Base-by-base conservation (phyloP, 2,113 vertebrate genomes). In the Xerus inauris region DNA sequence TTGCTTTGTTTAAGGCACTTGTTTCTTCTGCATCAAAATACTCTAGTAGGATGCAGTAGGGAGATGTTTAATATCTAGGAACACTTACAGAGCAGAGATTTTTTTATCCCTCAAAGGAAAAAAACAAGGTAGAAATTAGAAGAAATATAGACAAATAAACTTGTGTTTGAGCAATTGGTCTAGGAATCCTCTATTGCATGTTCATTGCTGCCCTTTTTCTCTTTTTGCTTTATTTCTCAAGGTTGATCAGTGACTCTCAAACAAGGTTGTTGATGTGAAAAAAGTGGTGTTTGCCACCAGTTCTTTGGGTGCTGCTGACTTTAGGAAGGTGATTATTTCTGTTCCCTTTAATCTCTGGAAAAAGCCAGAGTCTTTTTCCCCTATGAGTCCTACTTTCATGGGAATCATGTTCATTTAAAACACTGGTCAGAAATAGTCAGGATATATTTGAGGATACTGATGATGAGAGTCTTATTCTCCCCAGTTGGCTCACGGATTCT, bases 351-450 rank as follows among this genome's bases (percentile, higher is more conserved):
- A 91, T 95, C 54, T 91, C 73, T 67, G 6, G 82, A 40, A 71
- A 80, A 91, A 79, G 81, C 40, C 89, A 51, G 49, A 75, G 8
- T 86, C 71, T 59, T 17, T 59, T 6, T 20, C 71, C n/a, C n/a
- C 17, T 24, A 1, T 22, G 72, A 87, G 32, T 76, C 45, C 59
- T 82, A 64, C 87, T 96, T 95, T 59, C 69, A 57, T 64, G 69
- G 80, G 88, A 96, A 77, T 47, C 24, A 24, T 20, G 38, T 96
- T 89, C 71, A n/a, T 94, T 84, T 62, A 17, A 4, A 96, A 95
- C 45, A 47, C 79, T 85, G 12, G 80, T 96, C 85, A 17, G 77
- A 89, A 86, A 93, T 91, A n/a, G 88, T 91, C 32, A 38, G 40
- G 83, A 88, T n/a, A 5, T 89, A 0, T 77, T 79, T 65, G 38